Base-by-base conservation (phyloP, 2,888 invertebrate species). In the Campoletis raptor region DNA sequence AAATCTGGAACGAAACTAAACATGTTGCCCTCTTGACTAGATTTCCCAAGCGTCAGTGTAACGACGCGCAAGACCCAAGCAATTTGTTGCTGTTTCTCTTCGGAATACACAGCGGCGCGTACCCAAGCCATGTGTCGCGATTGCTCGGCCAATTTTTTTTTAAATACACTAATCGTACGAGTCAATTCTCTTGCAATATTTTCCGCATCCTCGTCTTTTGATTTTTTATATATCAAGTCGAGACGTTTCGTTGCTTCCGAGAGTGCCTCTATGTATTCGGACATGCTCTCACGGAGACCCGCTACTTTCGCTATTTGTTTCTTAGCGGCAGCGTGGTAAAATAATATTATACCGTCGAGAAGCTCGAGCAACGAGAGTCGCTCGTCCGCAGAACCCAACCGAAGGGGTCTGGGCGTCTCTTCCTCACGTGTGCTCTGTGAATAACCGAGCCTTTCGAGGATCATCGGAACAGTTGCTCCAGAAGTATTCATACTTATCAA, bases 1-100 rank as follows among this genome's bases (percentile, higher is more conserved):
- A 97, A 97, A 90, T 97, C 97, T 0, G 97, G 97, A 18, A 97
- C 96, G 92, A 97, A 97, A 30, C 96, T 95, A 91, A 97, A 97
- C 84, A 97, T 95, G 67, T 96, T 95, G 5, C 96, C 96, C 61
- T 95, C 95, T 52, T 95, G 95, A 0, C 96, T 96, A 0, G 96
- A 95, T 15, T 95, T 93, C 37, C 96, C 94, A 70, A 97, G 90
- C 0, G 97, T 96, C 83, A 95, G 95, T 7, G 96, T 92, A 0
- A 96, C 95, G 0, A 96, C 96, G 10, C 95, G 94, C 66, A 97
- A 95, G 61, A 97, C 94, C 94, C 95, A 96, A 0, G 96, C 95
- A 0, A 97, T 93, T 80, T 96, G 96, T 0, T 93, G 90, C 91
- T 96, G 96, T 37, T 96, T 95, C 81, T 96, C 95, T 90, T 95